phyloP scores from a whole-genome alignment of 2,888 invertebrate species.

The Ischnura elegans region DNA sequence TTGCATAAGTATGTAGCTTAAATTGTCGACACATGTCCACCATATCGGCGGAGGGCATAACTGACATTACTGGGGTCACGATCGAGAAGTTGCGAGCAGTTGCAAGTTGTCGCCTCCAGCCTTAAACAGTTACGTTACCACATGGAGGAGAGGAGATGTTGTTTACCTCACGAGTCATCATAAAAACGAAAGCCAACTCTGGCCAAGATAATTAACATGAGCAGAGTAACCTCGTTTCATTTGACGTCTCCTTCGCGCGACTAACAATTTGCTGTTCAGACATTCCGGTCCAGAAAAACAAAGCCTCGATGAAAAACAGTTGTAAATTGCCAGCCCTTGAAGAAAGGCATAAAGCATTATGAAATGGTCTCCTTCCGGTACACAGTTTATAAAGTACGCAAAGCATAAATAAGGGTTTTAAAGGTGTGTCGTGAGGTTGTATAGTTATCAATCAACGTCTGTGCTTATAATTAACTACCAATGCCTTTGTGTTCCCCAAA shows the following conservation, averaged over 20 bases:
- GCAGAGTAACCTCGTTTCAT: conserved; percentile 42
- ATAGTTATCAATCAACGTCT: no score
- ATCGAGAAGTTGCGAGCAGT: background rate
- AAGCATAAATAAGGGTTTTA: no score
- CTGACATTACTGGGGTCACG: background rate
- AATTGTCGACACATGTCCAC: background rate
- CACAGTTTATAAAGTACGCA: no score
- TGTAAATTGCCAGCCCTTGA: background rate
- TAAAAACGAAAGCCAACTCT: conserved; percentile 56
- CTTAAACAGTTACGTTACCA: conserved; percentile 5
- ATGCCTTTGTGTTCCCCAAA: no score
- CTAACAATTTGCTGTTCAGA: background rate
- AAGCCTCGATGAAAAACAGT: background rate
- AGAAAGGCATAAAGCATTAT: background rate
- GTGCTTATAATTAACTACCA: no score
- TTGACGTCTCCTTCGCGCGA: background rate
- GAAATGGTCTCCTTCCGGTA: no score
- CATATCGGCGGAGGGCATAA: background rate
- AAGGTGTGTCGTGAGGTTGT: no score
- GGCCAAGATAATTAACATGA: conserved; percentile 39
- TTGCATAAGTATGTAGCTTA: background rate
- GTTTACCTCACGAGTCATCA: conserved; percentile 49
- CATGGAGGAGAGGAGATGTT: background rate
- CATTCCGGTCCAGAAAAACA: background rate
- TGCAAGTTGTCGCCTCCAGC: background rate